Evolutionary conservation across 2,888 invertebrate species (phyloP), one percentile per base, ranked within the genome.

Genomic region (Lasioglossum vierecki): DNA sequence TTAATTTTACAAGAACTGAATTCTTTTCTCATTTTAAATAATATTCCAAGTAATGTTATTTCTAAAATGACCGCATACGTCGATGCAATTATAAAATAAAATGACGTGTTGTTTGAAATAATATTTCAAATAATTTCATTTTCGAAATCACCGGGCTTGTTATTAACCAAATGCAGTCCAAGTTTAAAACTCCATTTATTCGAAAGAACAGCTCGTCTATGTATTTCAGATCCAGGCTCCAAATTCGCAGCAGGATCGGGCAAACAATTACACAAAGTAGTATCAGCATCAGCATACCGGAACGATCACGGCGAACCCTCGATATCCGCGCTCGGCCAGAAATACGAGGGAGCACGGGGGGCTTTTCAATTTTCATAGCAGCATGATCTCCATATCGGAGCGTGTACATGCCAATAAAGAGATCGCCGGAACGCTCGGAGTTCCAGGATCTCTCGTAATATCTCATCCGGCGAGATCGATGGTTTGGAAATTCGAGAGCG

Each of bases 401-500:
- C 26, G 35, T 73, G 49, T 53, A 22, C 35, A 74, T 63, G 30
- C 26, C 63, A 53, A 81, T 73, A 72, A 81, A 72, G 63, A 72
- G 30, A 57, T 30, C 18, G n/a, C 80, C 18, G 30, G 63, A 63
- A 30, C 63, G 63, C 30, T 63, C 63, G 26, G 63, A 53, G 63
- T 30, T 63, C 26, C 63, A 30, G 63, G 63, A 63, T 63, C 13
- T 22, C n/a, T 49, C 57, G 82, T 76, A 66, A 72, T 82, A 26
- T 66, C 66, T 66, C 66, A 35, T 66, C 66, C 66, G 18, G 39
- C 11, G 68, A 72, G 79, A 68, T 79, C 76, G 85, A 84, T 68
- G 74, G 74, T 26, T 15, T 63, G 76, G 74, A 76, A 85, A 85
- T 85, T 86, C 39, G 83, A 74, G 83, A 30, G 68, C 49, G 57